Evolutionary conservation across 2,113 vertebrate species (phyloP).

Genomic region (Callionymus lyra): DNA sequence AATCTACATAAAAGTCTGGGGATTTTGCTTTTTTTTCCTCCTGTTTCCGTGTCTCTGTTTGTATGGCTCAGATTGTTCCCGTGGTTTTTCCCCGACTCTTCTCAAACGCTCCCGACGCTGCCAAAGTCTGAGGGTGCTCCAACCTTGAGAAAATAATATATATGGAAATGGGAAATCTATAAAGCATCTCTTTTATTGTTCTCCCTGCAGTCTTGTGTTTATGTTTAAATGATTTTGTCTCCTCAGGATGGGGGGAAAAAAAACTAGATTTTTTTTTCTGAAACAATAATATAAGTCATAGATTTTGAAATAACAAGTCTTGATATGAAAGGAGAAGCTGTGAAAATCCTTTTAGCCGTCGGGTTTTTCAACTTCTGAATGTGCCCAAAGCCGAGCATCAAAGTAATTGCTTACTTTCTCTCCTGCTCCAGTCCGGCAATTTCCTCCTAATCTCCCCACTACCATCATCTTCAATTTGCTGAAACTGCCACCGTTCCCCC

Average conservation of each 20-base stretch:
- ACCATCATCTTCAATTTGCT: conserved; percentile 58
- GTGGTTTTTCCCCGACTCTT: conserved; percentile 44
- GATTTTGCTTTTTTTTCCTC: conserved; percentile 52
- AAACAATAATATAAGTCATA: conserved; percentile 51
- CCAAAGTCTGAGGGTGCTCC: conserved; percentile 59
- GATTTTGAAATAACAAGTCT: conserved; percentile 60
- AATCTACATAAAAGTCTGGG: conserved; percentile 62
- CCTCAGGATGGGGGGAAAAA: conserved; percentile 53
- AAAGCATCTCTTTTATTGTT: conserved; percentile 66
- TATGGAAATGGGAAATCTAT: conserved; percentile 71
- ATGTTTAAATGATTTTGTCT: conserved; percentile 66
- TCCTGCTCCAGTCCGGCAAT: conserved; percentile 43
- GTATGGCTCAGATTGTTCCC: conserved; percentile 49
- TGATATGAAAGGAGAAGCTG: conserved; percentile 60
- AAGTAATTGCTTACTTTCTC: conserved; percentile 56
- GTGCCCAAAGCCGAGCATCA: conserved; percentile 64
- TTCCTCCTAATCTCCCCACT: conserved; percentile 42
- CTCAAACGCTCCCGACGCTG: conserved; percentile 51
- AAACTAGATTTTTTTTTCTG: conserved; percentile 22
- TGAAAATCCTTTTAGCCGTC: conserved; percentile 54
- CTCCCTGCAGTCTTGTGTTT: conserved; percentile 68
- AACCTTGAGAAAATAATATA: conserved; percentile 72
- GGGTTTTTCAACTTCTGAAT: conserved; percentile 61
- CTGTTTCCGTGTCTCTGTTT: conserved; percentile 43
- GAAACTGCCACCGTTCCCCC: conserved; percentile 50